Evolutionary conservation across 2,888 invertebrate genomes (phyloP), one percentile per base, ranked within the genome.

Genomic region (Sarcophaga variegata): DNA sequence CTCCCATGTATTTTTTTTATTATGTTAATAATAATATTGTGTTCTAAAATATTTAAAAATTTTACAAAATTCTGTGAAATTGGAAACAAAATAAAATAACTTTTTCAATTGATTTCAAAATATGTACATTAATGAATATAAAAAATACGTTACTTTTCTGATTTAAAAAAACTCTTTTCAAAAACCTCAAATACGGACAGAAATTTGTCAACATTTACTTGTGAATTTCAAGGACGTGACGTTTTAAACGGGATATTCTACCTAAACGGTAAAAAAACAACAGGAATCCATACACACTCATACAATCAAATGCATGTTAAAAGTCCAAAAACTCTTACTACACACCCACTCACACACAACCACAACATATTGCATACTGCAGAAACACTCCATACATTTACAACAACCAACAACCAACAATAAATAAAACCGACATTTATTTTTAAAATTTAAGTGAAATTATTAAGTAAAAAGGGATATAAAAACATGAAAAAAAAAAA

Each of bases 401-500:
- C 22, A 77, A 74, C 49, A 25, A 77, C 72, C 49, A 25, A 77
- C 72, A 47, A 70, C 77, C 77, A 45, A n/a, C 37, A 70, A 69
- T 70, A 27, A 78, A 69, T 71, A 27, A 78, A 67, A 64, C 79
- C 76, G 67, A 85, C 79, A 85, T 81, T 79, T 86, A 79, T 81
- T 81, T 86, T 86, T 76, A 76, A 85, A 80, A 79, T 81, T 85
- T 86, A 83, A 81, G 60, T 77, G 71, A 54, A 82, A 84, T 81
- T 84, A 79, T 84, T 71, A 4, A 37, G 6, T 6, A 6, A 6
- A 37, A 87, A 87, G 87, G 80, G 78, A 86, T 83, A 83, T 66
- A 85, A 77, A 81, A 71, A 85, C 25, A 64, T 71, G 62, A 79
- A 85, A 83, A 66, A 74, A 74, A 20, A 74, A 79, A 66, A 66